Percentiles rank a stretch among this genome's conserved stretches.
Evolutionary conservation across 2,113 vertebrate species (phyloP).

Genomic region (Sclerurus mexicanus): DNA sequence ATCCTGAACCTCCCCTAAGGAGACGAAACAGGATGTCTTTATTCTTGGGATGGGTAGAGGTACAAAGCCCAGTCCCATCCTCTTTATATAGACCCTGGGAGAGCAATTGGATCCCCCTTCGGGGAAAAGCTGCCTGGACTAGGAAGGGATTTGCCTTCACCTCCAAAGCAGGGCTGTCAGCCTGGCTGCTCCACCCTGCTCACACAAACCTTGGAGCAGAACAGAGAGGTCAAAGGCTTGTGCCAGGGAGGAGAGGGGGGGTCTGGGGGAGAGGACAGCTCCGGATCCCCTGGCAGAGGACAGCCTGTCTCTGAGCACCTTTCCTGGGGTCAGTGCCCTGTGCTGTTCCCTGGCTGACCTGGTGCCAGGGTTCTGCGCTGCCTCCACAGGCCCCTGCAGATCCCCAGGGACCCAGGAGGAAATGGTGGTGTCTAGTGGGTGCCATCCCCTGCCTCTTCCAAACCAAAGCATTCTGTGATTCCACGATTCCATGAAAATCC

Average conservation of each 20-base stretch:
- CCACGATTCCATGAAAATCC: neutral
- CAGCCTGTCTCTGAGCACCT: neutral
- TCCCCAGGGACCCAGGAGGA: neutral
- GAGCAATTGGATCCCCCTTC: neutral
- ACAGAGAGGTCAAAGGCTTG: neutral
- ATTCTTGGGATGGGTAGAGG: neutral
- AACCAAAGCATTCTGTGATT: neutral
- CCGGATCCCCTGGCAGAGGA: neutral
- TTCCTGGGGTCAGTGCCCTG: neutral
- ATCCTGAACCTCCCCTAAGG: neutral
- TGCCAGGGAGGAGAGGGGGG: neutral
- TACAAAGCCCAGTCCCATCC: neutral
- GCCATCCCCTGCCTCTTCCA: neutral
- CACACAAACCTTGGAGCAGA: neutral
- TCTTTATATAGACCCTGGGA: neutral
- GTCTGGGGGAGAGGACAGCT: neutral
- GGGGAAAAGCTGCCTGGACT: neutral
- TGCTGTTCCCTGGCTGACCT: accelerated
- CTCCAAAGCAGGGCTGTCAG: neutral
- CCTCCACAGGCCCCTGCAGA: neutral
- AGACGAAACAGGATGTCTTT: neutral
- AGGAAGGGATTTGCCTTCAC: neutral
- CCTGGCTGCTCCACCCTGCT: neutral
- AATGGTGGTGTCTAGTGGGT: neutral
- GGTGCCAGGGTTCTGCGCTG: accelerated